Conservation (phyloP, 2,888 invertebrate species). For the Eupsilia transversa region DNA sequence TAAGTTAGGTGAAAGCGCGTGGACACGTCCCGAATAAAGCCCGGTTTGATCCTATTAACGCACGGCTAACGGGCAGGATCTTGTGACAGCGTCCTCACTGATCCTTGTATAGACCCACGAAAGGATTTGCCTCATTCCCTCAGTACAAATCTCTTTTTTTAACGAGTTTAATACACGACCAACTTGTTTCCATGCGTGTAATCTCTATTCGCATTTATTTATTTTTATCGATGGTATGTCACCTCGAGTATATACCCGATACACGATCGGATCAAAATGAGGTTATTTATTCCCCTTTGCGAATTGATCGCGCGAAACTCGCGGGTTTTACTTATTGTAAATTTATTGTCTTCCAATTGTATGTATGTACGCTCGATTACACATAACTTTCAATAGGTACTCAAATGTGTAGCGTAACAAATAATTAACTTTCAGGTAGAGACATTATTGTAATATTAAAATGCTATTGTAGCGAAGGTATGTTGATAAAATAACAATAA, state of each 20-base stretch:
- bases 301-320: conserved; percentile 68
- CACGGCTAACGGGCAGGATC: conserved; percentile 87
- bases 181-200: conserved; percentile 63
- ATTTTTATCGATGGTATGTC: conserved; percentile 75
- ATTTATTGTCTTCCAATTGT: conserved; percentile 70
- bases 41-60: conserved; percentile 90
- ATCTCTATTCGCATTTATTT: conserved; percentile 73
- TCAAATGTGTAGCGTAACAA: conserved; percentile 34
- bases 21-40: conserved; percentile 88
- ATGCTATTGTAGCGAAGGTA: conserved; percentile 30
- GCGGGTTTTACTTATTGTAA: conserved; percentile 70
- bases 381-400: conserved; percentile 45
- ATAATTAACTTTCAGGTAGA: conserved; percentile 19
- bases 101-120: conserved; percentile 79
- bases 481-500: conserved; percentile 63
- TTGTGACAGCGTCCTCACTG: conserved; percentile 82
- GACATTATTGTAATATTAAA: conserved; percentile 45
- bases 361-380: conserved; percentile 40
- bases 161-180: conserved; percentile 64
- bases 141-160: conserved; percentile 71
- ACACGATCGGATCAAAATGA: conserved; percentile 71
- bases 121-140: conserved; percentile 73
- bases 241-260: conserved; percentile 63
- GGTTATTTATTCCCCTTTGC: conserved; percentile 73
- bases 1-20: conserved; percentile 89